Conservation (phyloP, 2,888 invertebrate species). For the Caenorhabditis zanzibari region DNA sequence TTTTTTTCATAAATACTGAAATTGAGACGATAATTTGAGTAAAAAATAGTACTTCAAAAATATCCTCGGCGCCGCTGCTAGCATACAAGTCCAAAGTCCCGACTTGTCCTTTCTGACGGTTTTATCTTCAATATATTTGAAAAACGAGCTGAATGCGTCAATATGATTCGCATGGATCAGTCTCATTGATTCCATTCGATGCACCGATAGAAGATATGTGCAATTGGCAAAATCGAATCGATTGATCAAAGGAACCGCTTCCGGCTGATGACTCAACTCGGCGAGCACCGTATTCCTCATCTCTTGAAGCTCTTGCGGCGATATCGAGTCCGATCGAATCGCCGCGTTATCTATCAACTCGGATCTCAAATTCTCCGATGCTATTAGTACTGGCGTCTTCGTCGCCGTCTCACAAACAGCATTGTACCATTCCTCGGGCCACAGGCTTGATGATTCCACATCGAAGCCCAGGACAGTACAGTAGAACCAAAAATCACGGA, state of each 20-base stretch:
- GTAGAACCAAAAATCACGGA: constrained; percentile 98
- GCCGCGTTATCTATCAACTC: constrained; percentile 98
- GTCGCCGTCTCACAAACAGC: constrained; percentile 98
- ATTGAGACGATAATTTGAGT: no score
- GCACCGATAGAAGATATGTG: constrained; percentile 96
- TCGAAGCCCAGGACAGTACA: constrained; percentile 99
- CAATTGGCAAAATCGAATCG: constrained; percentile 97
- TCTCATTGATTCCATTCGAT: constrained; percentile 93
- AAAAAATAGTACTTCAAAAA: no score
- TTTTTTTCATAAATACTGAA: no score
- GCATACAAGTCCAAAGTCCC: constrained; percentile 96
- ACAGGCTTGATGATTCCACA: constrained; percentile 87
- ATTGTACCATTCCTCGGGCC: constrained; percentile 89
- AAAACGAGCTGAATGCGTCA: constrained; percentile 70
- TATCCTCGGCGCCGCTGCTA: constrained; percentile 92
- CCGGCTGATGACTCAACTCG: constrained; percentile 90
- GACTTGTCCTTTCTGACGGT: constrained; percentile 83
- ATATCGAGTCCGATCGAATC: constrained; percentile 90
- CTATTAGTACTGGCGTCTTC: constrained; percentile 95
- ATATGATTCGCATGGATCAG: constrained; percentile 68
- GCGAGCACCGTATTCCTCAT: constrained; percentile 92
- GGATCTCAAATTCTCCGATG: constrained; percentile 90
- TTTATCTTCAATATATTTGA: constrained; percentile 81
- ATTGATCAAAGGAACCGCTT: constrained; percentile 90
- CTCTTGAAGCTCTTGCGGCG: constrained; percentile 91